Base-by-base conservation (phyloP, 2,888 invertebrate species). In the Macrosoma leucophasiata region DNA sequence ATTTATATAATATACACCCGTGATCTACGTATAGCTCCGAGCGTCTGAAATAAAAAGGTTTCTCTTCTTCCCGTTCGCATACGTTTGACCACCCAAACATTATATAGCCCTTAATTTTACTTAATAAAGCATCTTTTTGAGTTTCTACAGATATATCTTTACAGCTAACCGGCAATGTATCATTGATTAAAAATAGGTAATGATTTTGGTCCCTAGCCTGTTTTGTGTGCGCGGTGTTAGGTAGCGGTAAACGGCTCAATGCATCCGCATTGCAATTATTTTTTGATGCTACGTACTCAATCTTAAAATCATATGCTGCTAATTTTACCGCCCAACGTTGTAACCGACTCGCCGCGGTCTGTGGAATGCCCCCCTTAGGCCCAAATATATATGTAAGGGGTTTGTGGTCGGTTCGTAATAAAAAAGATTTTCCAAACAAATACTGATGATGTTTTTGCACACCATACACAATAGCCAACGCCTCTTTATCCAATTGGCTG, bases 331-430 rank as follows among this genome's bases (percentile, higher is more conserved):
- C 61, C 50, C 54, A 67, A 22, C 54, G 39, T 44, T 52, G 61
- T 40, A 60, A 45, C 20, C 55, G 42, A 25, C 55, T 52, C 5
- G 64, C 53, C 14, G 60, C 57, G 14, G 56, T 44, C n/a, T 30
- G 43, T 26, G 48, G 61, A 40, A 46, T 61, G 9, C 43, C 53
- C 14, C 39, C 38, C 48, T 50, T 56, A 1, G 30, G 33, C 3
- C 51, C 50, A 13, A 74, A 61, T 13, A 78, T 60, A 5, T 48
- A 43, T 4, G 49, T 46, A 3, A 79, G 40, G 1, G 77, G 72
- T 35, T 67, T 55, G 36, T 72, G 64, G 40, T 74, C 72, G 0
- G 70, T 74, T 8, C 56, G 11, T 5, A 73, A 36, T 1, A 41
- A 53, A 26, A 65, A 58, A 8, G 26, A 13, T 6, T 43, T 38